These are phyloP conservation scores for Dromococcyx pavoninus DNA, from an alignment of 2,797 vertebrate species.

Conservation along the genomic window DNA sequence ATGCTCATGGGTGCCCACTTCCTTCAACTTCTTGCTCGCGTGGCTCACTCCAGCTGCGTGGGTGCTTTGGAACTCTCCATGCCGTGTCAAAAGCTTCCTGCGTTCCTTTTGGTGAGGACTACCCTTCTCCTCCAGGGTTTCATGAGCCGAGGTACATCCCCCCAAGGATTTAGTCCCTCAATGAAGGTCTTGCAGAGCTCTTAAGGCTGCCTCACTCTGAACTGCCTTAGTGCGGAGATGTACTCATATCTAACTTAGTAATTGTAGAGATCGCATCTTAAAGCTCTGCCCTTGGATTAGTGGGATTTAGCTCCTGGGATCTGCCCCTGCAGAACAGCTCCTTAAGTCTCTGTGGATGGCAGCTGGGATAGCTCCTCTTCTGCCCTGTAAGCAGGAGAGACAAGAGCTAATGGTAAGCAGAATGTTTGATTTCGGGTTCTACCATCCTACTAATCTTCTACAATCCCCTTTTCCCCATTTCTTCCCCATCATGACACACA, in stretches of 20 bases:
- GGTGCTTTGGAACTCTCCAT: background rate
- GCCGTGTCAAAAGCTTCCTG: background rate
- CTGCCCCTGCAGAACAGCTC: background rate
- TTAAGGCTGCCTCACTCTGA: background rate
- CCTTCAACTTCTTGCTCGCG: background rate
- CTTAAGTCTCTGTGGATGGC: background rate
- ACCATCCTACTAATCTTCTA: background rate
- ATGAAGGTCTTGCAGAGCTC: background rate
- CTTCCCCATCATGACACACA: background rate
- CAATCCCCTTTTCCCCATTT: background rate
- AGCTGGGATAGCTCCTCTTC: background rate
- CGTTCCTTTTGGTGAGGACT: background rate
- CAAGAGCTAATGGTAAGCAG: background rate
- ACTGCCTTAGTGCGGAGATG: background rate
- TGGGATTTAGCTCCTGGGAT: constrained; percentile 19
- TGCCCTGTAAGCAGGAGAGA: background rate
- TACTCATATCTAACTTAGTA: background rate
- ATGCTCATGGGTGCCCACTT: background rate
- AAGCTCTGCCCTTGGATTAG: constrained; percentile 51
- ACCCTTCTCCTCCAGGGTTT: background rate
- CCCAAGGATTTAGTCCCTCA: background rate
- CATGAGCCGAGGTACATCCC: fast-evolving
- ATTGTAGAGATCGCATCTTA: background rate
- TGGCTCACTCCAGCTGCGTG: background rate
- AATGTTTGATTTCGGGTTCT: background rate